These are phyloP conservation scores for Oxyruncus cristatus DNA, from an alignment of 2,113 vertebrate species.

Conservation along the genomic window DNA sequence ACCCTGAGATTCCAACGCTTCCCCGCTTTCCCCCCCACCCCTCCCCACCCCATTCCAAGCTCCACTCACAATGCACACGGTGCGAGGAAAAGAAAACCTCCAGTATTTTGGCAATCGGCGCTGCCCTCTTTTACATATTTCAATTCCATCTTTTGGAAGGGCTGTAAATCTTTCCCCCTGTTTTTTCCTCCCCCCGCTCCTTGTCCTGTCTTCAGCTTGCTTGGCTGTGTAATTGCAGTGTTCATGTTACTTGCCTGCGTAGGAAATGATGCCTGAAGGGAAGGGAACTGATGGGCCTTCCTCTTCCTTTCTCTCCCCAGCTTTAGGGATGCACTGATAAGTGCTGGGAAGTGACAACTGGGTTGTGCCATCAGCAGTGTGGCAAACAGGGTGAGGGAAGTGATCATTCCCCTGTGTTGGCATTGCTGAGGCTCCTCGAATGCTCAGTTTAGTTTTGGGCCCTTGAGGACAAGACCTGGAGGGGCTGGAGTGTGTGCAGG, in stretches of 20 bases:
- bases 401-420: background rate
- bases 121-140: conserved; percentile 41
- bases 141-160: conserved; percentile 25
- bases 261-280: background rate
- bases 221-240: background rate
- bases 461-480: background rate
- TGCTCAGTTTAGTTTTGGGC: background rate
- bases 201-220: background rate
- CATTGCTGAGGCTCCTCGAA: background rate
- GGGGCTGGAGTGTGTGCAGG: accelerated
- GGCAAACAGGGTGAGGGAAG: background rate
- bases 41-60: background rate
- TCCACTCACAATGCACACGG: background rate
- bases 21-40: background rate
- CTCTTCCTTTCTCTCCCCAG: background rate
- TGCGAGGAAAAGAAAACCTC: conserved; percentile 58
- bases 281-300: background rate
- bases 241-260: background rate
- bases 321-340: background rate
- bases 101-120: conserved; percentile 28
- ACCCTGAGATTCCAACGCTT: conserved; percentile 44
- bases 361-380: too few relatives aligned
- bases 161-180: background rate
- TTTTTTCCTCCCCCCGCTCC: background rate
- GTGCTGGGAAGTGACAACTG: background rate